A percentile compares a stretch with the other conserved stretches of the same genome.
phyloP scores from a whole-genome alignment of 2,888 invertebrate genomes.

The Hirtodrosophila cameraria region DNA sequence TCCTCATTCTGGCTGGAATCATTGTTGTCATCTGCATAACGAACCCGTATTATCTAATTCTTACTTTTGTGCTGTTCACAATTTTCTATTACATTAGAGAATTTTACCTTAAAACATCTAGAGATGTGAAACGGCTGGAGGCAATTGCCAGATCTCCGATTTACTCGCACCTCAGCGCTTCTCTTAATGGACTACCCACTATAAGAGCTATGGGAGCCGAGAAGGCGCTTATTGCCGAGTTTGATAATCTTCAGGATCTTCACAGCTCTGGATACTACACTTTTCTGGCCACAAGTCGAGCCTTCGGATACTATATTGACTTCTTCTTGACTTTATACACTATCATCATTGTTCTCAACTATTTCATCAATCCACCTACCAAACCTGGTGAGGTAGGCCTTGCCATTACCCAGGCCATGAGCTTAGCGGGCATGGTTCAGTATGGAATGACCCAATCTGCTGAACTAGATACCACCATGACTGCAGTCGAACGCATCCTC shows the following conservation, averaged over 20 bases:
- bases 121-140: slow-evolving; percentile 92
- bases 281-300: slow-evolving; percentile 94
- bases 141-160: slow-evolving; percentile 95
- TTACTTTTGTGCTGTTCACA: slow-evolving; percentile 88
- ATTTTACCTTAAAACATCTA: slow-evolving; percentile 91
- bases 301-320: slow-evolving; percentile 97
- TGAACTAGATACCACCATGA: slow-evolving; percentile 94
- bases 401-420: slow-evolving; percentile 91
- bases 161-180: slow-evolving; percentile 95
- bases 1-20: slow-evolving; percentile 91
- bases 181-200: slow-evolving; percentile 95
- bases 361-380: slow-evolving; percentile 88
- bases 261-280: slow-evolving; percentile 97
- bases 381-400: slow-evolving; percentile 90
- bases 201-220: slow-evolving; percentile 95
- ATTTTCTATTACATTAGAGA: slow-evolving; percentile 90
- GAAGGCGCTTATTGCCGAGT: slow-evolving; percentile 90
- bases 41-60: slow-evolving; percentile 90
- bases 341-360: slow-evolving; percentile 92
- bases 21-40: slow-evolving; percentile 90
- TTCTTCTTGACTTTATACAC: slow-evolving; percentile 94
- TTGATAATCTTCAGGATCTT: slow-evolving; percentile 92
- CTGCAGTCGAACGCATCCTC: slow-evolving; percentile 92
- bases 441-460: slow-evolving; percentile 97
- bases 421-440: slow-evolving; percentile 87